phyloP scores from a whole-genome alignment of 1,140 invertebrate genomes.

The Drosophila virilis region DNA sequence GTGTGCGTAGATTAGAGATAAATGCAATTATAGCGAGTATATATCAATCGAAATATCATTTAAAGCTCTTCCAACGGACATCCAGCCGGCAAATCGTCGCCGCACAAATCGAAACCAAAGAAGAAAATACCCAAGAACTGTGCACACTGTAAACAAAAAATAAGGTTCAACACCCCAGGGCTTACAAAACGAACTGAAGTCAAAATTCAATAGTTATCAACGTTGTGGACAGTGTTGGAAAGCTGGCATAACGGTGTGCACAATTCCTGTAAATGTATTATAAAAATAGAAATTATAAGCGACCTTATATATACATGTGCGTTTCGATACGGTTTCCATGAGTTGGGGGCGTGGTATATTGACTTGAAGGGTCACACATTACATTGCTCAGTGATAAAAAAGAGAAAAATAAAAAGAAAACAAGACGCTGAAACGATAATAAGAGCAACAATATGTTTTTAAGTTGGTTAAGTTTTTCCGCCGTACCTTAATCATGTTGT shows the following conservation, averaged over 20 bases:
- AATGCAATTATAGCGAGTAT: slow-evolving; percentile 35
- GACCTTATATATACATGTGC: slow-evolving; percentile 68
- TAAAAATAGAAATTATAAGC: slow-evolving; percentile 80
- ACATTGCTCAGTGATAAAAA: slow-evolving; percentile 83
- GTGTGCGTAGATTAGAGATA: slow-evolving; percentile 27
- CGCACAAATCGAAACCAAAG: slow-evolving; percentile 61
- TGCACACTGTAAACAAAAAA: slow-evolving; percentile 30
- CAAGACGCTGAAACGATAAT: slow-evolving; percentile 84
- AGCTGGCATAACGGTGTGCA: slow-evolving; percentile 47
- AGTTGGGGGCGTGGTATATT: slow-evolving; percentile 77
- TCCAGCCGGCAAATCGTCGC: slow-evolving; percentile 48
- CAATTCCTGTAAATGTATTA: slow-evolving; percentile 55
- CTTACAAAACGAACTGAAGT: not conserved
- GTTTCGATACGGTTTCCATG: slow-evolving; percentile 76
- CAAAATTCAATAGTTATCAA: not conserved
- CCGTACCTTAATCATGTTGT: slow-evolving; percentile 66
- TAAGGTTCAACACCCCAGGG: not conserved
- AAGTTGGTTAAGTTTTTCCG: slow-evolving; percentile 75
- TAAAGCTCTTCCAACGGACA: slow-evolving; percentile 45
- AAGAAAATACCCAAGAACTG: slow-evolving; percentile 48
- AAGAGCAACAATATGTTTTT: slow-evolving; percentile 82
- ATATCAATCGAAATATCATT: slow-evolving; percentile 26
- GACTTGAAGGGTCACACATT: slow-evolving; percentile 82
- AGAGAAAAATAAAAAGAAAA: slow-evolving; percentile 83
- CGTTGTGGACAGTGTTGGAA: not conserved